Evolutionary conservation across 2,888 invertebrate species (phyloP), one percentile per base, ranked within the genome.

Genomic region (Polydrusus tereticollis): DNA sequence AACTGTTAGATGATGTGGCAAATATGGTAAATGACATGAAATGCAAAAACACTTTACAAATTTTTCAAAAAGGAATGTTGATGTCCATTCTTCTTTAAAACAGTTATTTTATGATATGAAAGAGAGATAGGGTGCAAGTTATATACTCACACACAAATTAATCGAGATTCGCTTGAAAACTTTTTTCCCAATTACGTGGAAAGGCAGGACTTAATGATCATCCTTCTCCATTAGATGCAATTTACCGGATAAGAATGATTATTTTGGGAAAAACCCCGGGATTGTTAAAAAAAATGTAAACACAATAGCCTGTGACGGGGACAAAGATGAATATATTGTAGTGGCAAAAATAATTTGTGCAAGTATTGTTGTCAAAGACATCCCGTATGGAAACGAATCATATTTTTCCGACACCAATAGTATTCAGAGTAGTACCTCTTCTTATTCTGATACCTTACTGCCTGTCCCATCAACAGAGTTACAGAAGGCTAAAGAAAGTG

Each of bases 1-100:
- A 72, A 57, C 52, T 73, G 3, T 69, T 79, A 20, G 68, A 78
- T 33, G 58, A 73, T 52, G 75, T 77, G 70, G 26, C 26, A 64
- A 50, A 60, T 4, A 58, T 57, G 33, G 16, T 58, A 52, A 16
- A 12, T n/a, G 41, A 33, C 18, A 78, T 79, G 78, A 63, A 45
- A 66, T 76, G 77, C 52, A 78, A 77, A 76, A 69, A 73, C 12
- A 33, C 23, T 26, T 36, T 36, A 33, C 38, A 58, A 38, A 41
- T 41, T 7, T 58, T 58, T 21, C 58, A 58, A 58, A 38, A 55
- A 26, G 52, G 52, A 16, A 26, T 55, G 26, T 38, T 58, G 2
- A 58, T 58, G 58, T 58, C 58, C 16, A 58, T 58, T 21, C 8
- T 38, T 36, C 33, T 36, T 10, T 58, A 18, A 7, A 33, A 58